Conservation (phyloP, 1,140 invertebrate species). For the Uloborus diversus region DNA sequence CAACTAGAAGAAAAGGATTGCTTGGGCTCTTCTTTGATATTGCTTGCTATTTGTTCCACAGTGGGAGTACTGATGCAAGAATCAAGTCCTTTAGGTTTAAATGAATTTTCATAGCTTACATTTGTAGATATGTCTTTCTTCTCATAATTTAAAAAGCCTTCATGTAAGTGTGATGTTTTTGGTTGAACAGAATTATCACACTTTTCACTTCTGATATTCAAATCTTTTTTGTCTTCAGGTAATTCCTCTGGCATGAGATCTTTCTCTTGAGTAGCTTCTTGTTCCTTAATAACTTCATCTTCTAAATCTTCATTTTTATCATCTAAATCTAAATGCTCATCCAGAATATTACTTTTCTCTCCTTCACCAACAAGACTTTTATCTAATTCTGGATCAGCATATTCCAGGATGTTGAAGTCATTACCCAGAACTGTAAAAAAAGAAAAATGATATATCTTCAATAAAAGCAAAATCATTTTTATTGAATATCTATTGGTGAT, state of each 20-base stretch:
- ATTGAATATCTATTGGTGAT: too few species aligned
- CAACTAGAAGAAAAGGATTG: slow-evolving; percentile 46
- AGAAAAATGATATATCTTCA: too few species aligned
- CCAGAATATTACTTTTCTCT: slow-evolving; percentile 66
- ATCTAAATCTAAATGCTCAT: slow-evolving; percentile 66
- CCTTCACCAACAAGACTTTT: slow-evolving; percentile 65
- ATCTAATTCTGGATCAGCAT: slow-evolving; percentile 93
- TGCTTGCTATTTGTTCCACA: background rate
- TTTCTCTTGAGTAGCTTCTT: slow-evolving; percentile 37
- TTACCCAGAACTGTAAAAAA: slow-evolving; percentile 79
- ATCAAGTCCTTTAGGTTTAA: slow-evolving; percentile 12
- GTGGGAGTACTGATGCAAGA: background rate
- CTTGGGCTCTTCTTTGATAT: slow-evolving; percentile 36
- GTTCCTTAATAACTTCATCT: slow-evolving; percentile 50
- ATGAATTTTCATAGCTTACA: slow-evolving; percentile 14
- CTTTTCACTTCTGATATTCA: slow-evolving; percentile 6
- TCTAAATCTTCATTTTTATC: slow-evolving; percentile 61
- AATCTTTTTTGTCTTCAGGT: slow-evolving; percentile 2
- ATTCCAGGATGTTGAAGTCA: slow-evolving; percentile 95
- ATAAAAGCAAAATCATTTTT: too few species aligned
- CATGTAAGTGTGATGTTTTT: slow-evolving; percentile 5
- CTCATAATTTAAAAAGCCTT: slow-evolving; percentile 32
- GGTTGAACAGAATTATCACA: background rate
- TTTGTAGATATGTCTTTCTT: slow-evolving; percentile 31
- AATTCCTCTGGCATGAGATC: slow-evolving; percentile 37